Evolutionary conservation across 2,113 vertebrate genomes (phyloP).

Genomic region (Pelusios castaneus): DNA sequence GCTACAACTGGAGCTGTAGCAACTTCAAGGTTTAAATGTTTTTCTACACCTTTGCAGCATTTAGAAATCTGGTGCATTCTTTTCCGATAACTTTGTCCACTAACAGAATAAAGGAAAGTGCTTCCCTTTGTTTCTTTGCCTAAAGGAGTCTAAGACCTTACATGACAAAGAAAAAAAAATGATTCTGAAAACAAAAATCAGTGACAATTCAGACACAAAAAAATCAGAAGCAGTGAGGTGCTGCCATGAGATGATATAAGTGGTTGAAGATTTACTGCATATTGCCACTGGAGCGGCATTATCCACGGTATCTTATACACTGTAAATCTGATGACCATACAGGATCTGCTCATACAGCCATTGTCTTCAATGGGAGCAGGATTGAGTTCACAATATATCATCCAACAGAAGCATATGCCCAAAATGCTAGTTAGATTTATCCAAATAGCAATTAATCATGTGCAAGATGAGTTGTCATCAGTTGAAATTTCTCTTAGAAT

Average conservation of each 20-base stretch:
- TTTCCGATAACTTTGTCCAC: neutral
- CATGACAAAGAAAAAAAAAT: neutral
- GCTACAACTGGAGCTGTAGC: neutral
- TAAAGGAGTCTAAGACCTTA: neutral
- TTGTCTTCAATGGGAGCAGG: neutral
- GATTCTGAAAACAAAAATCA: neutral
- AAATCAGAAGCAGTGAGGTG: neutral
- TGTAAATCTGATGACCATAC: neutral
- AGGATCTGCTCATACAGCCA: neutral
- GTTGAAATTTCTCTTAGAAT: neutral
- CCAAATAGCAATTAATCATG: neutral
- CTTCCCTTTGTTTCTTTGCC: neutral
- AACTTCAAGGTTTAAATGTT: neutral
- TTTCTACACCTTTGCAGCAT: neutral
- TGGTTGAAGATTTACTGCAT: neutral
- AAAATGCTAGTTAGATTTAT: neutral
- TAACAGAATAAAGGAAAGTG: conserved; percentile 4
- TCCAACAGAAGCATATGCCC: neutral
- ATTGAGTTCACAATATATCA: neutral
- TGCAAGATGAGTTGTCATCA: neutral
- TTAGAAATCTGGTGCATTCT: neutral
- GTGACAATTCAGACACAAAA: neutral
- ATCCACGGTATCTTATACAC: neutral
- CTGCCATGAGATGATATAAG: neutral
- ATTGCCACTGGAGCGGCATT: neutral